Conservation (phyloP, 2,888 invertebrate species). For the Philopedon plagiatum region DNA sequence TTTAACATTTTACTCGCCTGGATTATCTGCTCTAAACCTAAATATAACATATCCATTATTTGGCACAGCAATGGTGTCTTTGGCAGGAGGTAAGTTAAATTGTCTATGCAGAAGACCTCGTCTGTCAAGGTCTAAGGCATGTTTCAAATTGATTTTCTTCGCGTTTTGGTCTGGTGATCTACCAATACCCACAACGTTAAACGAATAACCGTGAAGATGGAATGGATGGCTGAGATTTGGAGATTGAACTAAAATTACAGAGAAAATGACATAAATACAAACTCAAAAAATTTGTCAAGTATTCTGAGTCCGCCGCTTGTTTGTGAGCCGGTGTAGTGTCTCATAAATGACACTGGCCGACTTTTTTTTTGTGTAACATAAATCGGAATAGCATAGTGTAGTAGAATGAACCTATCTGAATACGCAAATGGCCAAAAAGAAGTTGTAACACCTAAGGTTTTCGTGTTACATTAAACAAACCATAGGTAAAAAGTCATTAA, state of each 20-base stretch:
- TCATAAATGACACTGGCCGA: too few species aligned
- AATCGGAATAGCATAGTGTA: too few species aligned
- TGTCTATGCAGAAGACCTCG: constrained; percentile 82
- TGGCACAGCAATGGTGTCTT: constrained; percentile 90
- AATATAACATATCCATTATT: constrained; percentile 91
- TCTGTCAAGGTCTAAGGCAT: constrained; percentile 83
- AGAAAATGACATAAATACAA: too few species aligned
- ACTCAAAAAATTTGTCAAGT: too few species aligned
- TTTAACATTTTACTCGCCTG: constrained; percentile 78
- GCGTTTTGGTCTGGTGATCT: constrained; percentile 85
- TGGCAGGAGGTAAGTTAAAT: constrained; percentile 82
- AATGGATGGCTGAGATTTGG: constrained; percentile 88
- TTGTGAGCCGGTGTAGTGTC: too few species aligned
- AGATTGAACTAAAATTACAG: constrained; percentile 80
- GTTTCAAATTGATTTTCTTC: constrained; percentile 85
- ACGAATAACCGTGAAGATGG: constrained; percentile 88
- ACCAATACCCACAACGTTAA: constrained; percentile 87
- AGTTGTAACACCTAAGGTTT: too few species aligned
- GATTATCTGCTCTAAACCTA: constrained; percentile 88
- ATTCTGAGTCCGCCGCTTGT: too few species aligned
- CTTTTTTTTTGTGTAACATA: too few species aligned
- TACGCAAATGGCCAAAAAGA: too few species aligned
- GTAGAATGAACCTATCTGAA: too few species aligned
- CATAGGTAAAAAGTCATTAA: too few species aligned
- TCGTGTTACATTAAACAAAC: too few species aligned